These are phyloP conservation scores for Pseudocheirus occidentalis DNA, from an alignment of 2,797 vertebrate genomes.

Conservation along the genomic window DNA sequence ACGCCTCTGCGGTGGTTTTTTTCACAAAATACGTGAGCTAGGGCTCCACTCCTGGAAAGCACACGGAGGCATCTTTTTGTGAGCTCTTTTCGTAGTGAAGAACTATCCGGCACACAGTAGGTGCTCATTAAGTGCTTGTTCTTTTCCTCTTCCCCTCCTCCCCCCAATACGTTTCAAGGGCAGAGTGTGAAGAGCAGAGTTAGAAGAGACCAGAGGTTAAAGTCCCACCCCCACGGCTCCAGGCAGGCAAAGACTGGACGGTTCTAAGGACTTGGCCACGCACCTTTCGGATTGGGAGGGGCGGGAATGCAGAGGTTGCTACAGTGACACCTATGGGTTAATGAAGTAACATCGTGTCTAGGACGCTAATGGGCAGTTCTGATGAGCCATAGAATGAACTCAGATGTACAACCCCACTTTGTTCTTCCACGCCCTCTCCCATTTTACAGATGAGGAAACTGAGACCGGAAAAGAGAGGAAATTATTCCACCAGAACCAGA, in stretches of 20 bases:
- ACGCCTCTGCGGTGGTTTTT: background rate
- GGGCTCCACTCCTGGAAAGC: background rate
- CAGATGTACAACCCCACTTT: background rate
- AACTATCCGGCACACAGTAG: background rate
- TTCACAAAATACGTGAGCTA: background rate
- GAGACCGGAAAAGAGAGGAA: background rate
- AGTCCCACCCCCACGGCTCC: background rate
- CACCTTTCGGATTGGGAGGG: background rate
- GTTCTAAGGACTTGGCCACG: background rate
- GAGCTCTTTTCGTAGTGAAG: background rate
- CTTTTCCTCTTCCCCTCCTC: background rate
- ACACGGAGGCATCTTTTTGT: background rate
- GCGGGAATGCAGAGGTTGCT: background rate
- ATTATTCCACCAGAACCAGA: background rate
- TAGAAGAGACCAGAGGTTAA: background rate
- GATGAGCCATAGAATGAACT: background rate
- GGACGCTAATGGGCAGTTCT: background rate
- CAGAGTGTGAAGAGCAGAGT: background rate
- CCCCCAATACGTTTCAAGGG: background rate
- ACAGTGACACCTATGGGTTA: background rate
- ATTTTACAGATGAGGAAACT: background rate
- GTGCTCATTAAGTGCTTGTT: background rate
- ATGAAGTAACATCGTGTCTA: background rate
- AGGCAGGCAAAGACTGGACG: background rate
- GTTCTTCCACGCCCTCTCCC: background rate